phyloP scores from a whole-genome alignment of 2,888 invertebrate genomes.

The Chironomus tentans region DNA sequence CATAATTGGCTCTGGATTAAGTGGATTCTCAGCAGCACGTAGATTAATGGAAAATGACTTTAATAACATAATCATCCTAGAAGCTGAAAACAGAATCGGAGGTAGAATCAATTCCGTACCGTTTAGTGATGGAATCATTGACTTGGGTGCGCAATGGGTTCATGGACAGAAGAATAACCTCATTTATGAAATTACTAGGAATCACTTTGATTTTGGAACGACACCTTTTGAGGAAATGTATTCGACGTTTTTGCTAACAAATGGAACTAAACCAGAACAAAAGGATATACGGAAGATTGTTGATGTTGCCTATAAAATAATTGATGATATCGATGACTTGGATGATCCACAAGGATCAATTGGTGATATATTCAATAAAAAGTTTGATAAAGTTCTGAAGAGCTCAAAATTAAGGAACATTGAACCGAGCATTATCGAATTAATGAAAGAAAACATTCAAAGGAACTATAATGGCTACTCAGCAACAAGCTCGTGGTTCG shows the following conservation, averaged over 20 bases:
- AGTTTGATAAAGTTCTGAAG: background rate
- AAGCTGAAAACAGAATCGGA: constrained; percentile 44
- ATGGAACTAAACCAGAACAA: background rate
- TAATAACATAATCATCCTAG: constrained; percentile 44
- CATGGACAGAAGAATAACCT: constrained; percentile 16
- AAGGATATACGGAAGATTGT: background rate
- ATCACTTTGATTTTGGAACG: background rate
- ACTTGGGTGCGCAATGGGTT: constrained; percentile 16
- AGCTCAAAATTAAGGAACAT: background rate
- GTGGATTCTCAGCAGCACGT: constrained; percentile 50
- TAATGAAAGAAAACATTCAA: background rate
- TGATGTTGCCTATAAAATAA: background rate
- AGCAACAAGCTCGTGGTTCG: too few relatives aligned
- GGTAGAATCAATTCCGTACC: constrained; percentile 42
- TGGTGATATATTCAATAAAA: background rate
- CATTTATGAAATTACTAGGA: background rate
- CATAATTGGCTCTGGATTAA: constrained; percentile 50
- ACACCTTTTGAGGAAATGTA: background rate
- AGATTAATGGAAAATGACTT: constrained; percentile 43
- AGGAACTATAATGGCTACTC: too few relatives aligned
- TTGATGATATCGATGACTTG: background rate
- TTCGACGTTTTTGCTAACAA: background rate
- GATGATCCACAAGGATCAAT: background rate
- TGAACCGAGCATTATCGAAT: background rate
- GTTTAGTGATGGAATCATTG: constrained; percentile 38